Evolutionary conservation across 2,797 vertebrate genomes (phyloP).

Genomic region (Urophycis tenuis): DNA sequence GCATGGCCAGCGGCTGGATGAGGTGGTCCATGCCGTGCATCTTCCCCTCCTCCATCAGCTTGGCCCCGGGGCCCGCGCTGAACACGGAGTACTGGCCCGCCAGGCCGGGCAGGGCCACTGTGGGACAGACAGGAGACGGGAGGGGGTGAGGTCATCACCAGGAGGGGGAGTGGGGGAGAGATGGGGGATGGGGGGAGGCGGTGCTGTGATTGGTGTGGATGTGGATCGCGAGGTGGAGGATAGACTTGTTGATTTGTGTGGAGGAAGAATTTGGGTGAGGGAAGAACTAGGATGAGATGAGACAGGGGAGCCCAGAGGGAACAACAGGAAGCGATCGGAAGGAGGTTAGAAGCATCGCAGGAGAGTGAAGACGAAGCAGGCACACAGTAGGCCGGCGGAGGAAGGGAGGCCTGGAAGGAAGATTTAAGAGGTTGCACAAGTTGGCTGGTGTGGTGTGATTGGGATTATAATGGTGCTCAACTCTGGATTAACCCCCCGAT

Average conservation of each 20-base stretch:
- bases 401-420: slow-evolving; percentile 15
- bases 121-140: slow-evolving; percentile 7
- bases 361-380: slow-evolving; percentile 2
- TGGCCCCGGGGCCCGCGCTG: slow-evolving; percentile 77
- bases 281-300: too few relatives aligned
- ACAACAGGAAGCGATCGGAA: too few relatives aligned
- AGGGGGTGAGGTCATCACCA: neutral
- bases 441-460: slow-evolving; percentile 54
- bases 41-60: slow-evolving; percentile 94
- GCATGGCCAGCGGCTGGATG: slow-evolving; percentile 88
- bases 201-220: neutral
- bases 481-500: slow-evolving; percentile 52
- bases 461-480: slow-evolving; percentile 55
- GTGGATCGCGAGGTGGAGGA: neutral
- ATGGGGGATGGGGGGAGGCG: too few relatives aligned
- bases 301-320: too few relatives aligned
- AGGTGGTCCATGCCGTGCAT: slow-evolving; percentile 91
- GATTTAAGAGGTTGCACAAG: slow-evolving; percentile 41
- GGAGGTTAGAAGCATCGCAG: too few relatives aligned
- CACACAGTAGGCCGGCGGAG: slow-evolving; percentile 1
- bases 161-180: too few relatives aligned
- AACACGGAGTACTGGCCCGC: slow-evolving; percentile 92
- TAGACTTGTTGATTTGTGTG: neutral
- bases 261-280: neutral
- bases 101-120: slow-evolving; percentile 86